Conservation (phyloP, 2,113 vertebrate genomes). For the Pollachius pollachius region DNA sequence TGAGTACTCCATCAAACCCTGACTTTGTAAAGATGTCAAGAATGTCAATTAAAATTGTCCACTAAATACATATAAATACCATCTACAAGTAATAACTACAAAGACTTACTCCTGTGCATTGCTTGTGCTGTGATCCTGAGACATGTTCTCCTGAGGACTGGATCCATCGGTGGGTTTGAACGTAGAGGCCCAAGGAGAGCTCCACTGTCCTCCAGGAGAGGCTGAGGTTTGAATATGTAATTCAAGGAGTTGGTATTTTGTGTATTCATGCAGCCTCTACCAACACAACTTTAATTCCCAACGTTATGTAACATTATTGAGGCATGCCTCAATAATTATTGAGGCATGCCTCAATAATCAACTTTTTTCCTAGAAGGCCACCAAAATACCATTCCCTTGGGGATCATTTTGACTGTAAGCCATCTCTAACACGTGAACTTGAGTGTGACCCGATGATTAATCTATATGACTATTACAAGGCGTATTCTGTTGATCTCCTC, state of each 20-base stretch:
- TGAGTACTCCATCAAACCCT: background rate
- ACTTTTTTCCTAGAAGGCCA: no score
- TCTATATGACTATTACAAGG: no score
- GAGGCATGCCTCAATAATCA: no score
- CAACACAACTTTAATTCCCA: no score
- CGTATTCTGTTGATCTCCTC: no score
- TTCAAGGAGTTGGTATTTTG: background rate
- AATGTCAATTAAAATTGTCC: background rate
- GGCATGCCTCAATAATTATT: no score
- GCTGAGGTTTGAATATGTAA: background rate
- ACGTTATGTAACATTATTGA: no score
- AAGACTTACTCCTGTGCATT: slow-evolving; percentile 33
- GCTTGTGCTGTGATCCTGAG: slow-evolving; percentile 12
- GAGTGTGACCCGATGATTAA: no score
- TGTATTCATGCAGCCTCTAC: no score
- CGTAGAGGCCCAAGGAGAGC: slow-evolving; percentile 56
- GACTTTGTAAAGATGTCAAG: background rate
- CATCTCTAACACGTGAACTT: no score
- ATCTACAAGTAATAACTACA: background rate
- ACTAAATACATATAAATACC: background rate
- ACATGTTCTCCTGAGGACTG: background rate
- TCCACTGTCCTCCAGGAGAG: slow-evolving; percentile 38
- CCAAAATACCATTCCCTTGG: no score
- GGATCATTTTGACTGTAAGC: no score
- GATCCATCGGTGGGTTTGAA: slow-evolving; percentile 31